Evolutionary conservation across 2,888 invertebrate species (phyloP), one percentile per base, ranked within the genome.

Genomic region (Xestia sexstrigata): DNA sequence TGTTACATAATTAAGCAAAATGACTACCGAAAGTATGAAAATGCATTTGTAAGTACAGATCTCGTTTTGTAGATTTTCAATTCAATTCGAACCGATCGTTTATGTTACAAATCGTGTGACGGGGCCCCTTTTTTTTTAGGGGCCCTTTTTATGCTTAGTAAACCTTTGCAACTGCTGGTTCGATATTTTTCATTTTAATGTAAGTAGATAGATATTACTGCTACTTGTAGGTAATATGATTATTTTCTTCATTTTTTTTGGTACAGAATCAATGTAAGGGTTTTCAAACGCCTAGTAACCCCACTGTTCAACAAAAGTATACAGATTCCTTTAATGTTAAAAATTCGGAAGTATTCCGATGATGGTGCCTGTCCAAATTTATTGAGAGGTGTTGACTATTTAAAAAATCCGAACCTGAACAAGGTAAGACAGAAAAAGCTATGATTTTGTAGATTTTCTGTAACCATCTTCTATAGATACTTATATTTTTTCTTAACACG

Each of bases 311-410:
- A 52, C 9, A 60, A 52, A 42, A 67, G 20, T 13, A 52, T 47
- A n/a, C 49, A 45, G 47, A 26, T 26, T 55, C 69, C 76, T 3
- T 3, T 60, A n/a, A 20, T 47, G 26, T 26, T 84, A 55, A 73
- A 3, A 3, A 15, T n/a, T 45, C 70, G 77, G 8, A 68, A 42
- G 6, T 45, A 26, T 39, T 0, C 42, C 4, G 60, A 69, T 0
- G 69, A 60, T 17, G 42, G 97, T 82, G 93, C 97, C 74, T 97
- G 97, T 84, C 98, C 98, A 62, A 97, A 97, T 78, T 97, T 98
- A 97, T 97, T 98, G 70, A 97, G 98, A 94, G 98, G 98, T 81
- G 98, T 98, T 85, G 98, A 98, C 92, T 98, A 98, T 93, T 95
- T 98, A 63, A 96, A 98, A 89, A 98, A 98, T 95, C 98, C 98